Conservation (phyloP, 1,140 invertebrate species). For the Papilio machaon region DNA sequence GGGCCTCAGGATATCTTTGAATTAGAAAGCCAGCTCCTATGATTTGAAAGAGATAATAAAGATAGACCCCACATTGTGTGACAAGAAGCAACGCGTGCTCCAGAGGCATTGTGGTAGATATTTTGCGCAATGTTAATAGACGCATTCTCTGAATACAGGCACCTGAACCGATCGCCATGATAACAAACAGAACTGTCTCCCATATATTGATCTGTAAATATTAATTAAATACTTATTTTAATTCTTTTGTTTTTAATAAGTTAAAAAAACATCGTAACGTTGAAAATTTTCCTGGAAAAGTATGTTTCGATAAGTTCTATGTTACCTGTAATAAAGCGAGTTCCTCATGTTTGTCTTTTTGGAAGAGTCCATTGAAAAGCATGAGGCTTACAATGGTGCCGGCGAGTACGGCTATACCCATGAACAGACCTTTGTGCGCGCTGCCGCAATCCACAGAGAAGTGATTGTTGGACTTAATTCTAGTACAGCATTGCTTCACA, state of each 20-base stretch:
- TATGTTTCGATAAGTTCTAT: neutral
- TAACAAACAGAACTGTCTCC: slow-evolving; percentile 84
- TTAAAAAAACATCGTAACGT: neutral
- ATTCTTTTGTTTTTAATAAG: neutral
- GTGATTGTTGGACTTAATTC: slow-evolving; percentile 80
- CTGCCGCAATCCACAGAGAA: slow-evolving; percentile 89
- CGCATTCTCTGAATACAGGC: slow-evolving; percentile 81
- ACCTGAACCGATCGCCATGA: slow-evolving; percentile 81
- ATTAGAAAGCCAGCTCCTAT: slow-evolving; percentile 81
- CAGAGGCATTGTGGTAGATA: slow-evolving; percentile 79
- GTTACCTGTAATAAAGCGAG: slow-evolving; percentile 83
- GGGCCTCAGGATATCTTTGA: slow-evolving; percentile 63
- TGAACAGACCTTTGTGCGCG: slow-evolving; percentile 87
- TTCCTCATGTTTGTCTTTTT: slow-evolving; percentile 84
- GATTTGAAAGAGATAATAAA: slow-evolving; percentile 87
- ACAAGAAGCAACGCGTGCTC: slow-evolving; percentile 87
- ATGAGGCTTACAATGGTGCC: slow-evolving; percentile 88
- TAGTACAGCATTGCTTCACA: slow-evolving; percentile 57
- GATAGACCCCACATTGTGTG: slow-evolving; percentile 86
- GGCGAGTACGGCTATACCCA: slow-evolving; percentile 86
- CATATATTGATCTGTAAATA: slow-evolving; percentile 80
- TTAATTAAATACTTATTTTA: neutral
- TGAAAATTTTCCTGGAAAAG: neutral
- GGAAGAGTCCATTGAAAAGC: slow-evolving; percentile 87
- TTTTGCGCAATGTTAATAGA: slow-evolving; percentile 62